Evolutionary conservation across 2,888 invertebrate species (phyloP), one percentile per base, ranked within the genome.

Genomic region (Microchrysa polita): DNA sequence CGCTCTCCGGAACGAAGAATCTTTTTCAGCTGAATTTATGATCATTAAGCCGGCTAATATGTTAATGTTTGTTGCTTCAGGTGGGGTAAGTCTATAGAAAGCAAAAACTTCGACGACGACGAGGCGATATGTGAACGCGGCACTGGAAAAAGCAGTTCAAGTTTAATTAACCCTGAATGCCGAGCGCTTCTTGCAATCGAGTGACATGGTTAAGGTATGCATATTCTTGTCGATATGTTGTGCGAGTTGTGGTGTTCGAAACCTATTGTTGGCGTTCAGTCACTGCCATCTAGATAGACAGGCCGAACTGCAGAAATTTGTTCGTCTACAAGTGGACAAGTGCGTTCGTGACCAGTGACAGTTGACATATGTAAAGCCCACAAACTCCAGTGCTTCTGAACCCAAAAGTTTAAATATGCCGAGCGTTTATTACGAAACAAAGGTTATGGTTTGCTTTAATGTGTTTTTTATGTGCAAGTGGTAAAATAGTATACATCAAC

Each of bases 51-150:
- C 27, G 48, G 48, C 5, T 48, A 10, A n/a, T n/a, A n/a, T n/a
- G 48, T 10, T 2, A 48, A 48, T 48, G 2, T 12, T n/a, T n/a
- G n/a, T n/a, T 34, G 4, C 27, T 48, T 48, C 55, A 55, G 23
- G 2, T 59, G 20, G 22, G 27, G 22, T 59, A n/a, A n/a, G n/a
- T n/a, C n/a, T n/a, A n/a, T n/a, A 23, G 59, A 59, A 59, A 59
- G 59, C 23, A 59, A 59, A 57, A 59, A 59, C 59, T 23, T 59
- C 27, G 59, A 23, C 22, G 23, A 27, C 27, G 9, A 59, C 27
- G 27, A 34, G 27, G n/a, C n/a, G n/a, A n/a, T 34, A 23, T 23
- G 12, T 5, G 7, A 1, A 27, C 27, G 48, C 16, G 16, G 12
- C 16, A 48, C 48, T 48, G 14, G 14, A 48, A 48, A n/a, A 48